A percentile compares a stretch with the other conserved stretches of the same genome.
Evolutionary conservation across 2,113 vertebrate species (phyloP).

Genomic region (Rhegmatorhina hoffmannsi): DNA sequence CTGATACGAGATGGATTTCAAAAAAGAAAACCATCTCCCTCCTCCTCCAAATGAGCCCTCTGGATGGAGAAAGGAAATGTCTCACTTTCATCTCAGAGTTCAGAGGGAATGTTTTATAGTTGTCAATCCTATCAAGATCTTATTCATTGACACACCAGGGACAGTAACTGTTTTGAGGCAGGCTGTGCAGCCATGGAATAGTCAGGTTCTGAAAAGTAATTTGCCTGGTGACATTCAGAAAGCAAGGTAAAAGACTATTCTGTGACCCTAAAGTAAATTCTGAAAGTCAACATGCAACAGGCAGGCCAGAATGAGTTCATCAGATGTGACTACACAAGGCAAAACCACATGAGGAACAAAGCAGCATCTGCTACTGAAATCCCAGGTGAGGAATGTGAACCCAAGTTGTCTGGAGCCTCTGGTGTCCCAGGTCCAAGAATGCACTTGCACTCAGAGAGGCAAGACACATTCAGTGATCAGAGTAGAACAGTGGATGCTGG

Average conservation of each 20-base stretch:
- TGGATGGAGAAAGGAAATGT: neutral
- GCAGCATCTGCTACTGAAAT: neutral
- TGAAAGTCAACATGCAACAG: neutral
- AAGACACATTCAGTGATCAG: neutral
- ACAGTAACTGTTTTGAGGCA: neutral
- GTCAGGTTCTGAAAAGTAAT: neutral
- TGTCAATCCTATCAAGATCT: neutral
- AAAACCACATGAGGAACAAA: neutral
- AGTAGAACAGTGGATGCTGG: neutral
- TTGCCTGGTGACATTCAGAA: fast-evolving
- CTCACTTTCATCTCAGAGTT: slow-evolving; percentile 55
- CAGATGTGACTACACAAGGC: neutral
- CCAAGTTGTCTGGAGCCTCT: neutral
- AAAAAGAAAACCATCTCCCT: neutral
- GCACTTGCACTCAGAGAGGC: neutral
- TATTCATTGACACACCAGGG: neutral
- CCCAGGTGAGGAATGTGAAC: neutral
- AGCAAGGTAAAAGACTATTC: neutral
- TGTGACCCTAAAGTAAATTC: neutral
- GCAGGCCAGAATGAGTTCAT: neutral
- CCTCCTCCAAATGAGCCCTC: neutral
- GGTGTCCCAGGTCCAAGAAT: neutral
- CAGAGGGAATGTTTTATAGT: slow-evolving; percentile 59
- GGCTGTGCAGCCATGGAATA: neutral
- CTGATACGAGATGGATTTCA: neutral